Evolutionary conservation across 2,888 invertebrate species (phyloP).

Genomic region (Netelia melanura): DNA sequence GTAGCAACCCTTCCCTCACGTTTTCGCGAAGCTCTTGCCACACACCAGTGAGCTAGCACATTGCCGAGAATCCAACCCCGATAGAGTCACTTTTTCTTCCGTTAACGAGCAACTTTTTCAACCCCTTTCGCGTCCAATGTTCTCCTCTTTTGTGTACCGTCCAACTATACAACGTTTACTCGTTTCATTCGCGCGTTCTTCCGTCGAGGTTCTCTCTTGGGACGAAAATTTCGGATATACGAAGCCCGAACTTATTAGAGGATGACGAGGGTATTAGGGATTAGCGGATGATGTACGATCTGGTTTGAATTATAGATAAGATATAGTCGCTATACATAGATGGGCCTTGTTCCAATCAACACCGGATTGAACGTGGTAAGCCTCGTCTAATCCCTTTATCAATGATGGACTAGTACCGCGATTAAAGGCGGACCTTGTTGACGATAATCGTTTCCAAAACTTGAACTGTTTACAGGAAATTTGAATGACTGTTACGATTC

Average conservation of each 20-base stretch:
- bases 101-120: constrained; percentile 52
- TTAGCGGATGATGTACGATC: background rate
- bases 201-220: constrained; percentile 15
- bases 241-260: background rate
- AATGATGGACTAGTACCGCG: too few species aligned
- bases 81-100: constrained; percentile 43
- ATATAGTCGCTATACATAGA: background rate
- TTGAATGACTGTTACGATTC: too few species aligned
- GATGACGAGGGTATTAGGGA: background rate
- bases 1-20: constrained; percentile 32
- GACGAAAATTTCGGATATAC: constrained; percentile 21
- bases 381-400: too few species aligned
- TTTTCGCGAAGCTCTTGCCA: constrained; percentile 11
- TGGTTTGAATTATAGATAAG: background rate
- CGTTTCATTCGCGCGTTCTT: constrained; percentile 26
- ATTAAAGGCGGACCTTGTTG: too few species aligned
- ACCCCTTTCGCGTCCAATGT: constrained; percentile 14
- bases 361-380: background rate
- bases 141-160: constrained; percentile 11
- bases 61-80: constrained; percentile 31
- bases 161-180: constrained; percentile 33
- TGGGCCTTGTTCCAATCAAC: background rate
- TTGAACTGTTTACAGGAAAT: too few species aligned
- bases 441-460: too few species aligned
- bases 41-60: constrained; percentile 1